Evolutionary conservation across 2,113 vertebrate genomes (phyloP).

Genomic region (Tor tambroides): DNA sequence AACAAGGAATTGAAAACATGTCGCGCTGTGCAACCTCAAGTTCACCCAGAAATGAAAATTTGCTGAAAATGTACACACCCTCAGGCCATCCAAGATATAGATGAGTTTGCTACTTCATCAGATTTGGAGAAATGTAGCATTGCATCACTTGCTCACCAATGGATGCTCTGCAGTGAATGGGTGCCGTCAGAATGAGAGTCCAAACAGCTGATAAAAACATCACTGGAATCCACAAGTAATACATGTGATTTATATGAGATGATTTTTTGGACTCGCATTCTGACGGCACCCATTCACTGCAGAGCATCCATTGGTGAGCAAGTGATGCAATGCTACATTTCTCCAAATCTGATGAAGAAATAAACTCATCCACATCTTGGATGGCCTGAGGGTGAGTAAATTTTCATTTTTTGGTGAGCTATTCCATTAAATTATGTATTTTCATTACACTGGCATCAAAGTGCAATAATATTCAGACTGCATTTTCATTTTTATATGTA

Average conservation of each 20-base stretch:
- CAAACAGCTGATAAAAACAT: not conserved
- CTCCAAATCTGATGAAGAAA: not conserved
- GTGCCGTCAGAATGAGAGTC: not conserved
- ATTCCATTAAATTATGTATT: conserved; percentile 25
- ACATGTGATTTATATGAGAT: not conserved
- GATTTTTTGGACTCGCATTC: not conserved
- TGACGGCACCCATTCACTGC: not conserved
- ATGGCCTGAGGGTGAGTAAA: not conserved
- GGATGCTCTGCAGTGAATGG: too few relatives aligned
- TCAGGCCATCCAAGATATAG: not conserved
- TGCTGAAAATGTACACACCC: not conserved
- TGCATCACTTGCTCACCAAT: not conserved
- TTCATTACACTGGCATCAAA: conserved; percentile 49
- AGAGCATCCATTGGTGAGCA: not conserved
- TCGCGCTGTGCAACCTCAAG: conserved; percentile 5
- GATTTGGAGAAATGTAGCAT: not conserved
- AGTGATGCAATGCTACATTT: not conserved
- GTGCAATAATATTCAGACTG: conserved; percentile 48
- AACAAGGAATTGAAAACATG: not conserved
- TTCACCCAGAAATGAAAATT: not conserved
- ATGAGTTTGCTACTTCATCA: not conserved
- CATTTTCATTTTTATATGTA: conserved; percentile 17
- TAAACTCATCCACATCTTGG: not conserved
- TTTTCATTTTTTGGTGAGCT: not conserved
- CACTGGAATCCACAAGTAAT: too few relatives aligned